These are phyloP conservation scores for Thomomys bottae DNA, from an alignment of 2,113 vertebrate genomes.

Conservation along the genomic window DNA sequence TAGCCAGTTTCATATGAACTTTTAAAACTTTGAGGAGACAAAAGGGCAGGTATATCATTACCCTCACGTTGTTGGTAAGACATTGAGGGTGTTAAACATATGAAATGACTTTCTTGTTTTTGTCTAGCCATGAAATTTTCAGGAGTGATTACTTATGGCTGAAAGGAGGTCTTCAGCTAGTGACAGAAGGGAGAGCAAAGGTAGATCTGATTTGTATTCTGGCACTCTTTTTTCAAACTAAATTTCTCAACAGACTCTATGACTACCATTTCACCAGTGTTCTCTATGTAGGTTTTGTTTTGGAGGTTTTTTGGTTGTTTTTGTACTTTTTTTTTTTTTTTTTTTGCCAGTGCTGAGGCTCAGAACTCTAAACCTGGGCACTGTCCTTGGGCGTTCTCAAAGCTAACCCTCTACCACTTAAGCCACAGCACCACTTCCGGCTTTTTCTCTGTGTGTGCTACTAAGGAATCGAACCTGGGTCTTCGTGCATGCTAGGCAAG, in stretches of 20 bases:
- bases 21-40: slow-evolving; percentile 32
- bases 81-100: not conserved
- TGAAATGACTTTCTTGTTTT: not conserved
- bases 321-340: too few relatives aligned
- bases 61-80: not conserved
- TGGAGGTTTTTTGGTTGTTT: too few relatives aligned
- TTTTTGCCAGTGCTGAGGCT: too few relatives aligned
- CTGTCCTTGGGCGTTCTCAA: too few relatives aligned
- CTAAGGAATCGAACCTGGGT: too few relatives aligned
- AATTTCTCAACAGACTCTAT: not conserved
- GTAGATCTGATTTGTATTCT: not conserved
- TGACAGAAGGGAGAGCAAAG: not conserved
- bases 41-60: not conserved
- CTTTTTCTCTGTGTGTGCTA: too few relatives aligned
- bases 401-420: too few relatives aligned
- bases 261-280: not conserved
- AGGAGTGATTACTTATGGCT: not conserved
- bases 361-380: too few relatives aligned
- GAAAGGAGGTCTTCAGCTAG: not conserved
- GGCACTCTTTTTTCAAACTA: not conserved
- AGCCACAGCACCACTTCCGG: too few relatives aligned
- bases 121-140: not conserved
- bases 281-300: too few relatives aligned
- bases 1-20: not conserved
- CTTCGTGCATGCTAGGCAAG: too few relatives aligned